Conservation (phyloP, 2,113 vertebrate genomes). For the Pituophis catenifer region DNA sequence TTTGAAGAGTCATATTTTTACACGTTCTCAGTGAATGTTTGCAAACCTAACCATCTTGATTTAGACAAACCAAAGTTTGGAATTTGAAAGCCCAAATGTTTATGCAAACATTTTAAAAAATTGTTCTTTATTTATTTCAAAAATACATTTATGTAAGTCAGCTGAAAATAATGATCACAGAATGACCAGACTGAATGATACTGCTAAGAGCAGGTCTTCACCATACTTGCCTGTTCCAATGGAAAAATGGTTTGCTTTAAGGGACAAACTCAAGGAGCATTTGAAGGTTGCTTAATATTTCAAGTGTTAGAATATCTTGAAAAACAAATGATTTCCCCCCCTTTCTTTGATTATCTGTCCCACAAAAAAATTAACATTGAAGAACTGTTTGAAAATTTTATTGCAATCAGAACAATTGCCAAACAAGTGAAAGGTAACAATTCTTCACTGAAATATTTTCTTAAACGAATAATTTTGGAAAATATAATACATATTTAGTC, state of each 20-base stretch:
- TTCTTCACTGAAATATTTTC: not conserved
- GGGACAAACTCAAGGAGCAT: not conserved
- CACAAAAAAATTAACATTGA: not conserved
- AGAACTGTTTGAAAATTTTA: not conserved
- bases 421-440: not conserved
- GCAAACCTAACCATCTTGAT: not conserved
- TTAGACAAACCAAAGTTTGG: not conserved
- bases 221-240: not conserved
- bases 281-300: not conserved
- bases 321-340: not conserved
- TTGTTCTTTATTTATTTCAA: not conserved
- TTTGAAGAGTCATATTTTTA: not conserved
- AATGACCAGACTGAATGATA: not conserved
- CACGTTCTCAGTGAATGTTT: not conserved
- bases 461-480: not conserved
- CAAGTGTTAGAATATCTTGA: not conserved
- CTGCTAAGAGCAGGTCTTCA: too few relatives aligned
- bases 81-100: not conserved
- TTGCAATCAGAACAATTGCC: not conserved
- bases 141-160: not conserved
- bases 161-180: not conserved
- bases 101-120: not conserved
- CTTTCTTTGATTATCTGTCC: not conserved
- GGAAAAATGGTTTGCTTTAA: not conserved
- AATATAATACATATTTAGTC: not conserved